These are phyloP conservation scores for Ruditapes philippinarum DNA, from an alignment of 1,140 invertebrate genomes.

Conservation along the genomic window DNA sequence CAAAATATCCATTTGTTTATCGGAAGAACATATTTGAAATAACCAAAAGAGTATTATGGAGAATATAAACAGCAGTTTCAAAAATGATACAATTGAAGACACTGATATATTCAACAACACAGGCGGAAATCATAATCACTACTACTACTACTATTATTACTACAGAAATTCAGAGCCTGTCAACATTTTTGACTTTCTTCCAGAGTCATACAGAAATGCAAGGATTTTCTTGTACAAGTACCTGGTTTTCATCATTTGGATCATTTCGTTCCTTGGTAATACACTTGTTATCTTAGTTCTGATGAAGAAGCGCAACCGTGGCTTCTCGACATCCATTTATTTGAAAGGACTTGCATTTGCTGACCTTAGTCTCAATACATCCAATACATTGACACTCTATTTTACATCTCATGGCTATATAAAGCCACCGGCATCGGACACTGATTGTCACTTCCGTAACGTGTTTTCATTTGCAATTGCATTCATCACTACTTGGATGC, in stretches of 20 bases:
- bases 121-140: too few species aligned
- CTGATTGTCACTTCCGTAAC: not conserved
- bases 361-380: not conserved
- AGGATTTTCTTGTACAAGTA: not conserved
- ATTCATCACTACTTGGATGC: not conserved
- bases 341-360: not conserved
- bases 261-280: not conserved
- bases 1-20: too few species aligned
- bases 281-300: not conserved
- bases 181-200: not conserved
- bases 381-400: not conserved
- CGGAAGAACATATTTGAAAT: too few species aligned
- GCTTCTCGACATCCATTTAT: not conserved
- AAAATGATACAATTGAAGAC: too few species aligned
- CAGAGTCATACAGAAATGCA: not conserved
- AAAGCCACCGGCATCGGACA: too few species aligned
- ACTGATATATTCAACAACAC: too few species aligned
- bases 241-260: not conserved
- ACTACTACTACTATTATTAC: too few species aligned
- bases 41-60: too few species aligned
- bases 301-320: not conserved
- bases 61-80: too few species aligned
- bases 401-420: not conserved
- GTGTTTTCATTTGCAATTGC: not conserved
- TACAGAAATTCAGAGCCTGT: not conserved